Evolutionary conservation across 2,113 vertebrate species (phyloP).

Genomic region (Vombatus ursinus): DNA sequence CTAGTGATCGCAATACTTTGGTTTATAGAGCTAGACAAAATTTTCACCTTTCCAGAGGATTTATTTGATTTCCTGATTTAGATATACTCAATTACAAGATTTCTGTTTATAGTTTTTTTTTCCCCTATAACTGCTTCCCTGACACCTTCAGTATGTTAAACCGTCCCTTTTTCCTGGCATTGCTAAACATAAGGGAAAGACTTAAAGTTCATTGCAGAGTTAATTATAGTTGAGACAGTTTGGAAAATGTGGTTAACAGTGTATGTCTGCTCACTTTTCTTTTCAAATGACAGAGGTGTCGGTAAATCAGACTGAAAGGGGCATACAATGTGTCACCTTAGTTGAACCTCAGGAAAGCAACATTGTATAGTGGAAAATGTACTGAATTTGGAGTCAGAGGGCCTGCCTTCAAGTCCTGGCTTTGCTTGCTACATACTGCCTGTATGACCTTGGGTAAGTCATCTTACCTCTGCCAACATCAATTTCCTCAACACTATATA

Average conservation of each 20-base stretch:
- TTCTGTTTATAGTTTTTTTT: background rate
- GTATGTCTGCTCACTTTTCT: constrained; percentile 24
- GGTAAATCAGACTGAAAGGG: constrained; percentile 48
- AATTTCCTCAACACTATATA: background rate
- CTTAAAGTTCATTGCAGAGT: constrained; percentile 42
- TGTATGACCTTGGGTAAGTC: background rate
- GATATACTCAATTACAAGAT: background rate
- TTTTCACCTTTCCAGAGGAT: background rate
- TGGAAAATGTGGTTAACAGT: constrained; percentile 54
- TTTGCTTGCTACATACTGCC: background rate
- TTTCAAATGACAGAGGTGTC: constrained; percentile 48
- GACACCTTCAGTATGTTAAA: background rate
- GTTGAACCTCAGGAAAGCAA: background rate
- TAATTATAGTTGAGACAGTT: constrained; percentile 50
- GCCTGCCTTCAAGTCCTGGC: background rate
- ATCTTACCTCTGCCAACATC: background rate
- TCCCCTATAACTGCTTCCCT: constrained; percentile 20
- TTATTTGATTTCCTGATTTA: background rate
- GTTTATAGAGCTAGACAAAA: background rate
- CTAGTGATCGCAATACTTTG: background rate
- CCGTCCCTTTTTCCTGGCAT: constrained; percentile 2
- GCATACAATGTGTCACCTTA: background rate
- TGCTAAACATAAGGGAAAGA: constrained; percentile 10
- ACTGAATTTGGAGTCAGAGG: background rate
- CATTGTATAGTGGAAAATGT: background rate